Evolutionary conservation across 2,888 invertebrate species (phyloP).

Genomic region (Drosophila kambysellisi): DNA sequence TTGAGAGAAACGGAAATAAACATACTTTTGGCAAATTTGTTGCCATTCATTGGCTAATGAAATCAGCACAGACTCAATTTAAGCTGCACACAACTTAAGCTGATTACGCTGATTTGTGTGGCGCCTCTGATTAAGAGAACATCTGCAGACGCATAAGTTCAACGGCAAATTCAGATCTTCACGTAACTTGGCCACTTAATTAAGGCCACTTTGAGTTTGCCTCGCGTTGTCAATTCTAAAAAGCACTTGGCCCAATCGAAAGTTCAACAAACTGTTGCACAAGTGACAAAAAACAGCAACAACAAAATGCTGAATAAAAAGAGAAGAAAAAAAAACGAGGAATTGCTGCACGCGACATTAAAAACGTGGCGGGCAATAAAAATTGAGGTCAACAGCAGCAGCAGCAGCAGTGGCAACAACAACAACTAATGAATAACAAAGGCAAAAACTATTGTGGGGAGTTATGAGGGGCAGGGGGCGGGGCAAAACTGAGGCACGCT

Average conservation of each 20-base stretch:
- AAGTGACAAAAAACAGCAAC: conserved; percentile 44
- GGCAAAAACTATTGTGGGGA: conserved; percentile 31
- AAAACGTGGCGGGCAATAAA: conserved; percentile 79
- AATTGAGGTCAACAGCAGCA: conserved; percentile 75
- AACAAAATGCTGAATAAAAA: conserved; percentile 11
- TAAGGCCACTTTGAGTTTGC: conserved; percentile 35
- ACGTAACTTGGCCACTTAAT: conserved; percentile 24
- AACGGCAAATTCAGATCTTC: conserved; percentile 8
- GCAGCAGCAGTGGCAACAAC: conserved; percentile 30
- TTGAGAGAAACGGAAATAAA: neutral
- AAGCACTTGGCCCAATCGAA: conserved; percentile 50
- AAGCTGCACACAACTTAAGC: neutral
- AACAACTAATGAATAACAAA: conserved; percentile 71
- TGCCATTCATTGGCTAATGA: neutral
- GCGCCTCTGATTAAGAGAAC: neutral
- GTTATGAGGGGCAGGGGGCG: neutral
- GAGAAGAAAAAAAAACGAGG: conserved; percentile 31
- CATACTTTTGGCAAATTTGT: neutral
- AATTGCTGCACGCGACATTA: conserved; percentile 75
- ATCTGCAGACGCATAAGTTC: neutral
- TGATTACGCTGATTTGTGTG: neutral
- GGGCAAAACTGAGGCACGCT: conserved; percentile 36
- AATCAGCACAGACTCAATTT: neutral
- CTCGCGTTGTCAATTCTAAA: conserved; percentile 45
- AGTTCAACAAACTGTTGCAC: conserved; percentile 78